phyloP scores from a whole-genome alignment of 2,888 invertebrate species.

The Anagyrus pseudococci region DNA sequence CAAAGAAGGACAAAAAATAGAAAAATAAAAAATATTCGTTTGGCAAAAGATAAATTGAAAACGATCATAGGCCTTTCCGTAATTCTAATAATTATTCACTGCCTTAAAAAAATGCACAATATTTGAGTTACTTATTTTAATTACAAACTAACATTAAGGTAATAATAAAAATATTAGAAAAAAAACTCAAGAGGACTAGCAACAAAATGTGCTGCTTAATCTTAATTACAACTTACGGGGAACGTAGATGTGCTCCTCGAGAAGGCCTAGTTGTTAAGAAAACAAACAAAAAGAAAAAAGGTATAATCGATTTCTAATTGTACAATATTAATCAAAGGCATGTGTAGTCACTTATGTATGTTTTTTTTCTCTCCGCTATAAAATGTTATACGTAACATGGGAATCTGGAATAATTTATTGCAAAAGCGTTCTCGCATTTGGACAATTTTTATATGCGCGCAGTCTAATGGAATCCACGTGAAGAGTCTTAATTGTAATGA shows the following conservation, averaged over 20 bases:
- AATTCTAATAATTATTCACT: slow-evolving; percentile 11
- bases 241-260: slow-evolving; percentile 70
- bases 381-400: slow-evolving; percentile 3
- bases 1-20: no score
- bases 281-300: slow-evolving; percentile 49
- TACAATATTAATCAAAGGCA: slow-evolving; percentile 20
- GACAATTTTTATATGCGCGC: not conserved
- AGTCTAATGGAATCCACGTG: slow-evolving; percentile 16
- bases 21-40: not conserved
- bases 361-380: slow-evolving; percentile 5
- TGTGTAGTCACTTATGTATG: slow-evolving; percentile 11
- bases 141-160: slow-evolving; percentile 12
- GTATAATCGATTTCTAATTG: slow-evolving; percentile 40
- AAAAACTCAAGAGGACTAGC: slow-evolving; percentile 10
- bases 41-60: not conserved
- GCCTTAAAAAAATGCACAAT: slow-evolving; percentile 13
- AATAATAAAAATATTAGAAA: slow-evolving; percentile 13
- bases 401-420: slow-evolving; percentile 30
- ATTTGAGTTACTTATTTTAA: not conserved
- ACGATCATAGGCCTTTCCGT: slow-evolving; percentile 7
- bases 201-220: slow-evolving; percentile 18
- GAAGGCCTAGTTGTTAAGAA: slow-evolving; percentile 69
- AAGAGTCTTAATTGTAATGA: slow-evolving; percentile 20
- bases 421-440: slow-evolving; percentile 14
- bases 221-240: slow-evolving; percentile 67